Percentiles rank a stretch among this genome's conserved stretches.
Conservation (phyloP, 2,888 invertebrate species). For the Gastrophysa polygoni region DNA sequence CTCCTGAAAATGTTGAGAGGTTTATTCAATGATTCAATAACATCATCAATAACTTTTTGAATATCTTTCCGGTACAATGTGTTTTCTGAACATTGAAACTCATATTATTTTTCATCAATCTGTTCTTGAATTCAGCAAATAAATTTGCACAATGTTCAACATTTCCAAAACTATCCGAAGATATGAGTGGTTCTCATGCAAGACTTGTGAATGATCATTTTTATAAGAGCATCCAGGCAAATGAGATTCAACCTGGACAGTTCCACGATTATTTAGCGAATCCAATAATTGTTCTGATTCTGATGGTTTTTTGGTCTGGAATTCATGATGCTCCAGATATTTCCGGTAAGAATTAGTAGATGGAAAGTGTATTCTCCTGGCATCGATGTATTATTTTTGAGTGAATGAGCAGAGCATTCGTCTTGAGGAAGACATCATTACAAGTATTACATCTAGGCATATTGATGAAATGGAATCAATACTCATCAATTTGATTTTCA, state of each 20-base stretch:
- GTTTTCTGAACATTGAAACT: background rate
- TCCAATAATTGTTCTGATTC: background rate
- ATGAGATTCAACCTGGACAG: no score
- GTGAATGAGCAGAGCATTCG: background rate
- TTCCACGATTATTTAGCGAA: no score
- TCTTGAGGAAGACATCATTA: background rate
- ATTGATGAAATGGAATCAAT: background rate
- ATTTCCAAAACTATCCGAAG: no score
- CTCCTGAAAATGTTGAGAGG: background rate
- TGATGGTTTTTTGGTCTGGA: background rate
- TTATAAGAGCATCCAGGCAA: background rate
- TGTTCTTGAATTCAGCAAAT: slow-evolving; percentile 2
- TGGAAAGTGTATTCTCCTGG: background rate
- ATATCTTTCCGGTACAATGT: background rate
- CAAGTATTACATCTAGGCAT: background rate
- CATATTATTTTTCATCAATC: background rate
- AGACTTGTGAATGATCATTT: background rate
- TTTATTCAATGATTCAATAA: background rate
- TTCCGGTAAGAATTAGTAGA: background rate
- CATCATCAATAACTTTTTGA: background rate
- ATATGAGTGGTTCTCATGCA: background rate
- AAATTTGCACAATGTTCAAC: no score
- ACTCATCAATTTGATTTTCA: no score
- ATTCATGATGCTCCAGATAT: background rate
- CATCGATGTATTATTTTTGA: slow-evolving; percentile 1